Percentiles rank a stretch among this genome's conserved stretches.
phyloP scores from a whole-genome alignment of 2,113 vertebrate species.

The Sinocyclocheilus grahami region DNA sequence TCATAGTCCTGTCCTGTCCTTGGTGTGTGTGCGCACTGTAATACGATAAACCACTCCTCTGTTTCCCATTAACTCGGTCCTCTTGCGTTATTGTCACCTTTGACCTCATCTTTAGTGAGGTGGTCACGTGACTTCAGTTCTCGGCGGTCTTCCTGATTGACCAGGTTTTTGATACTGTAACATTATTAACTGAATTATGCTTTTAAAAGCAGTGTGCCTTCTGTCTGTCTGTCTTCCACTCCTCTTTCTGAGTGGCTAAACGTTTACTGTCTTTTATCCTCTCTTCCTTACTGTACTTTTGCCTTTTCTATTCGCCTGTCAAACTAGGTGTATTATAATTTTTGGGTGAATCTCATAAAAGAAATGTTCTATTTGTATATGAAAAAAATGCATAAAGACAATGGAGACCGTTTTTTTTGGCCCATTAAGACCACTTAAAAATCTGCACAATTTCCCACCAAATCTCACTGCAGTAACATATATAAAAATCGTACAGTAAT shows the following conservation, averaged over 20 bases:
- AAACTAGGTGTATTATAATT: background rate
- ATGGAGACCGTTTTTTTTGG: no score
- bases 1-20: slow-evolving; percentile 50
- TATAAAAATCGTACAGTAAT: no score
- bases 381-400: no score
- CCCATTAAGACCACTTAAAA: no score
- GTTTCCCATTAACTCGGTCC: background rate
- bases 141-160: slow-evolving; percentile 49
- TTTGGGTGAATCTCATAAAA: background rate
- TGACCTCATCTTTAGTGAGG: background rate
- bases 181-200: slow-evolving; percentile 55
- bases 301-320: slow-evolving; percentile 41
- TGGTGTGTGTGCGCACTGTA: slow-evolving; percentile 15
- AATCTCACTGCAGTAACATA: no score
- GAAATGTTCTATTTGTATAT: background rate
- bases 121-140: slow-evolving; percentile 24
- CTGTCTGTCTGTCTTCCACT: slow-evolving; percentile 68
- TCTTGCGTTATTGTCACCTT: slow-evolving; percentile 14
- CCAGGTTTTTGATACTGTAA: slow-evolving; percentile 52
- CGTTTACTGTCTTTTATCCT: slow-evolving; percentile 10
- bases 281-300: slow-evolving; percentile 24
- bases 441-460: no score
- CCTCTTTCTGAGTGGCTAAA: slow-evolving; percentile 43
- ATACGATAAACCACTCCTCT: background rate
- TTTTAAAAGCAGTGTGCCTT: slow-evolving; percentile 79